Percentiles rank a stretch among this genome's conserved stretches.
Conservation (phyloP, 2,888 invertebrate species). For the Amphipyra tragopoginis region DNA sequence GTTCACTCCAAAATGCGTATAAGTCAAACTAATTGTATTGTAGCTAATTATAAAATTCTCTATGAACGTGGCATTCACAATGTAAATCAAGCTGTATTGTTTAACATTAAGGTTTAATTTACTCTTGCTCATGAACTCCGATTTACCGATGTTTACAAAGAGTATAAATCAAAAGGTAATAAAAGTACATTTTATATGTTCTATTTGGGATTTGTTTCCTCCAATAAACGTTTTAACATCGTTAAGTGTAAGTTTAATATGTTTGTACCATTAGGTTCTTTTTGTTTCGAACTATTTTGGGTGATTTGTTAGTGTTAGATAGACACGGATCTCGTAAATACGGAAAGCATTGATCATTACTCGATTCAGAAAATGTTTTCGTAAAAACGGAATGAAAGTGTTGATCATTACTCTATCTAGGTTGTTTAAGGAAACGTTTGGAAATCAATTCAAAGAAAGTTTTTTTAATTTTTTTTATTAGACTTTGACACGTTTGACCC, state of each 20-base stretch:
- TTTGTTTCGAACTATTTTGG: conserved; percentile 51
- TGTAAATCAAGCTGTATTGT: not conserved
- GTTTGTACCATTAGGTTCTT: conserved; percentile 47
- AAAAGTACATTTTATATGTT: conserved; percentile 80
- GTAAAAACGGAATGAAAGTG: conserved; percentile 26
- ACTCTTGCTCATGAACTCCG: not conserved
- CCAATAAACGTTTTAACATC: conserved; percentile 76
- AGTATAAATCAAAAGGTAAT: conserved; percentile 82
- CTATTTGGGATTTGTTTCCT: conserved; percentile 82
- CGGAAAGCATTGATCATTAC: conserved; percentile 20
- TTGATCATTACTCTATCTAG: conserved; percentile 16
- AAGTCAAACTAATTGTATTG: conserved; percentile 62
- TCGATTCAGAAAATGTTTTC: too few relatives aligned
- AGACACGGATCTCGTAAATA: conserved; percentile 27
- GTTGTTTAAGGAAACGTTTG: not conserved
- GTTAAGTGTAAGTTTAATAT: conserved; percentile 67
- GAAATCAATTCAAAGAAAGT: not conserved
- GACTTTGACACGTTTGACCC: too few relatives aligned
- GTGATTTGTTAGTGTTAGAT: conserved; percentile 48
- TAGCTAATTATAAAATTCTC: conserved; percentile 54
- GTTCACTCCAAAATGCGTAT: conserved; percentile 43
- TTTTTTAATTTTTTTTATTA: too few relatives aligned
- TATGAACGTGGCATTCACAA: not conserved
- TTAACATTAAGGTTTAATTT: not conserved
- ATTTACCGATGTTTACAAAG: conserved; percentile 66